These are phyloP conservation scores for Dendroctonus valens DNA, from an alignment of 1,140 invertebrate species.

Conservation along the genomic window DNA sequence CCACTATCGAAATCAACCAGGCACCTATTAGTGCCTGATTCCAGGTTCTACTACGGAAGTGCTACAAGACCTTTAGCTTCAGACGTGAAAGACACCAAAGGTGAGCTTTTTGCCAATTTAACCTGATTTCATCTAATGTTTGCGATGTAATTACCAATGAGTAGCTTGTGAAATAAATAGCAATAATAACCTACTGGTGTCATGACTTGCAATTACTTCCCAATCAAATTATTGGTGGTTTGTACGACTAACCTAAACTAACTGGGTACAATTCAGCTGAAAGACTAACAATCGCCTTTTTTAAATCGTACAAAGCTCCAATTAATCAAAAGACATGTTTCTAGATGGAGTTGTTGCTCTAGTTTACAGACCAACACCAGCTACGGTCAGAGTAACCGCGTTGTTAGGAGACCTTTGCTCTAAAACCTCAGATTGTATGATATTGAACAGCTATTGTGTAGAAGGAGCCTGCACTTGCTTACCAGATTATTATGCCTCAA, in stretches of 20 bases:
- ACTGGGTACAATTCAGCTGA: background rate
- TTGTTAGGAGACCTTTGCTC: constrained; percentile 74
- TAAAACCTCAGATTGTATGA: constrained; percentile 69
- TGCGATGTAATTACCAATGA: constrained; percentile 2
- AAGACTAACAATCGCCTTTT: constrained; percentile 3
- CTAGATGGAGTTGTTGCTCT: constrained; percentile 46
- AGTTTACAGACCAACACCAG: constrained; percentile 62
- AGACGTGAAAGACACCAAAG: constrained; percentile 26
- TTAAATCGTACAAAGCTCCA: constrained; percentile 19
- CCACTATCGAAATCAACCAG: constrained; percentile 77
- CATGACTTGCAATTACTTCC: constrained; percentile 8
- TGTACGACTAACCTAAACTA: constrained; percentile 3
- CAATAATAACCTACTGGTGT: background rate
- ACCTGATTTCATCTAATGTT: background rate
- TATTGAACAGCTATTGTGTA: constrained; percentile 69
- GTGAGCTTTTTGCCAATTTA: constrained; percentile 30
- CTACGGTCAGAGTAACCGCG: constrained; percentile 68
- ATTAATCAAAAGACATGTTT: constrained; percentile 12
- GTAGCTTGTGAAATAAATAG: constrained; percentile 1
- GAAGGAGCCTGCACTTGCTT: constrained; percentile 70
- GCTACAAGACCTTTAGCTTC: constrained; percentile 29
- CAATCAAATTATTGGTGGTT: constrained; percentile 13
- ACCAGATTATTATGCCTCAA: constrained; percentile 62
- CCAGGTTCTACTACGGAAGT: constrained; percentile 66
- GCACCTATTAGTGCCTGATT: constrained; percentile 71